These are phyloP conservation scores for Poecile atricapillus DNA, from an alignment of 2,113 vertebrate species.

Conservation along the genomic window DNA sequence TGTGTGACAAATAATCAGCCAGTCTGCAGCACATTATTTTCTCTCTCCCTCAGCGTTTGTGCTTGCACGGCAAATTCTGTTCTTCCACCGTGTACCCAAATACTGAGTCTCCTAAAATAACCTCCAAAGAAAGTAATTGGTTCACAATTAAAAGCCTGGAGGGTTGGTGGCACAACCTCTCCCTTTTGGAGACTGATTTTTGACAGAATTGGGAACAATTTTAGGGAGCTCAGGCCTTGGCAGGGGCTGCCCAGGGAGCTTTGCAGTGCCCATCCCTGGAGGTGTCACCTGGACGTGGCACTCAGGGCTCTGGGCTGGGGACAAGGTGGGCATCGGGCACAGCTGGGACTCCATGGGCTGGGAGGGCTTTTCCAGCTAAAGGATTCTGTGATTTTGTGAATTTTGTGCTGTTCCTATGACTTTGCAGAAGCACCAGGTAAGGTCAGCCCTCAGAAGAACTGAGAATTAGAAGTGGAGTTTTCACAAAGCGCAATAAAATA, in stretches of 20 bases:
- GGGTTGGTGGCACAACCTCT: neutral
- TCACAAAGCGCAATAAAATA: neutral
- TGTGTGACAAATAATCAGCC: neutral
- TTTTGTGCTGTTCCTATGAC: neutral
- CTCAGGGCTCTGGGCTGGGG: neutral
- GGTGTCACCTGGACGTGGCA: neutral
- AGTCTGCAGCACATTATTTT: neutral
- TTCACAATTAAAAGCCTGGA: neutral
- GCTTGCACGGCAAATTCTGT: neutral
- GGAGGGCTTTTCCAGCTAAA: fast-evolving
- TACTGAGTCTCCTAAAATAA: neutral
- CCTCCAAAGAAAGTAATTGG: neutral
- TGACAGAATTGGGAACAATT: neutral
- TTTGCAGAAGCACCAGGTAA: neutral
- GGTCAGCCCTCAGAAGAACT: neutral
- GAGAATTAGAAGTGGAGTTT: neutral
- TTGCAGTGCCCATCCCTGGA: neutral
- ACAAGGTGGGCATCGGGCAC: fast-evolving
- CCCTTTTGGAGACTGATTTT: neutral
- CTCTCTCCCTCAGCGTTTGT: neutral
- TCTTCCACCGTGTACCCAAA: neutral
- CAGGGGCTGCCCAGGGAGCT: neutral
- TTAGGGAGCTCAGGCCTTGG: neutral
- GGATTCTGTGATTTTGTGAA: neutral
- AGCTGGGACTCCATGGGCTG: fast-evolving